Percentiles rank a stretch among this genome's conserved stretches.
Evolutionary conservation across 2,888 invertebrate species (phyloP).

Genomic region (Eucera pruinosa): DNA sequence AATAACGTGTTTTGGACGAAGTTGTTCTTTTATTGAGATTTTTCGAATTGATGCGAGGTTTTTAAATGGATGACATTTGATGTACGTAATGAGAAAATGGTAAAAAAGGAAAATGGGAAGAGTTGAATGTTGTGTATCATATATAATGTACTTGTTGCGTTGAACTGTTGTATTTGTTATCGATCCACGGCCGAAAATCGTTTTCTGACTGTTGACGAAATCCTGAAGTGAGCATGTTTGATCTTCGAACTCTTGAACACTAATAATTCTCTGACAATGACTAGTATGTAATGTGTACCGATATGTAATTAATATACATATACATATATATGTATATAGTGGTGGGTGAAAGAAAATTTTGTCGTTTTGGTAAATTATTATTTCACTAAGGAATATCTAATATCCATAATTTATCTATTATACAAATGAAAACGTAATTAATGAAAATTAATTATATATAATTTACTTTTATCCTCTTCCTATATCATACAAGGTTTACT

Average conservation of each 20-base stretch:
- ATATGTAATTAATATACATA: conserved; percentile 70
- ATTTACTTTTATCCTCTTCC: no score
- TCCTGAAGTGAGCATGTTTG: conserved; percentile 70
- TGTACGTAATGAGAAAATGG: neutral
- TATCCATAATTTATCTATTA: no score
- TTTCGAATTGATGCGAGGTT: neutral
- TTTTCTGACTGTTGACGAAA: conserved; percentile 47
- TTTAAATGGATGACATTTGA: conserved; percentile 16
- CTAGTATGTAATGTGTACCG: conserved; percentile 77
- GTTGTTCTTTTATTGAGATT: conserved; percentile 20
- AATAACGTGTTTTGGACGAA: neutral
- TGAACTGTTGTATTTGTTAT: conserved; percentile 42
- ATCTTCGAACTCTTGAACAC: conserved; percentile 74
- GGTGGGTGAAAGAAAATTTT: neutral
- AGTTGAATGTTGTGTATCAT: conserved; percentile 16
- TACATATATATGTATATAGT: conserved; percentile 32
- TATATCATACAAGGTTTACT: neutral
- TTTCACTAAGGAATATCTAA: no score
- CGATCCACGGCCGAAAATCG: conserved; percentile 28
- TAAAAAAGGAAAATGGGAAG: neutral
- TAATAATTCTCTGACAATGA: conserved; percentile 81
- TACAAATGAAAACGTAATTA: no score
- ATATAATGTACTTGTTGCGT: conserved; percentile 33
- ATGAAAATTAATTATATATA: no score
- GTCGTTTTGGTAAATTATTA: no score